Percentiles rank a stretch among this genome's conserved stretches.
phyloP scores from a whole-genome alignment of 2,888 invertebrate species.

The Nemotelus nigrinus region DNA sequence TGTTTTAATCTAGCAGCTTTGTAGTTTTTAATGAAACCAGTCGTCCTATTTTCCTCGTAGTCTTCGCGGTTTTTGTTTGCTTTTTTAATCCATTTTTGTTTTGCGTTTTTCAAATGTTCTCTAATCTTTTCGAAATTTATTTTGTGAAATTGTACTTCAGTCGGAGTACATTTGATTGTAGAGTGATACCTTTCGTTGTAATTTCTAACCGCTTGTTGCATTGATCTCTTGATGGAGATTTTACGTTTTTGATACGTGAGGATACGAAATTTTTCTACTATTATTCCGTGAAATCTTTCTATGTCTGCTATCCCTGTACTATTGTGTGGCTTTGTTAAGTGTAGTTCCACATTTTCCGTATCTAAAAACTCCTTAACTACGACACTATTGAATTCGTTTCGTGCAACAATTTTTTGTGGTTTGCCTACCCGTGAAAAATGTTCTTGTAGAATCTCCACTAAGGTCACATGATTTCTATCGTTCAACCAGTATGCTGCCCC shows the following conservation, averaged over 20 bases:
- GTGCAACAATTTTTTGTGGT: no score
- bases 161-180: neutral
- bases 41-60: conserved; percentile 4
- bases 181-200: conserved; percentile 13
- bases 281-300: neutral
- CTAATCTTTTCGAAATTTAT: conserved; percentile 10
- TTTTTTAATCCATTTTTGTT: conserved; percentile 1
- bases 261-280: conserved; percentile 17
- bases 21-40: conserved; percentile 18
- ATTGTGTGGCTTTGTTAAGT: conserved; percentile 7
- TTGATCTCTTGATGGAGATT: neutral
- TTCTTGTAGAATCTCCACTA: no score
- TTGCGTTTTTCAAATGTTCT: neutral
- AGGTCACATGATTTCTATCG: no score
- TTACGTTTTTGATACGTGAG: neutral
- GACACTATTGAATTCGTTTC: no score
- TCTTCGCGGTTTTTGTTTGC: conserved; percentile 3
- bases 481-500: no score
- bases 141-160: conserved; percentile 13
- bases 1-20: neutral
- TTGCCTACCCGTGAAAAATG: no score
- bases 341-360: neutral
- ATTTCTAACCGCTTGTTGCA: conserved; percentile 7
- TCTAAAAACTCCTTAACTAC: neutral
- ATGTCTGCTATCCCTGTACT: conserved; percentile 5